Conservation (phyloP, 2,797 vertebrate species). For the Mastacembelus armatus region DNA sequence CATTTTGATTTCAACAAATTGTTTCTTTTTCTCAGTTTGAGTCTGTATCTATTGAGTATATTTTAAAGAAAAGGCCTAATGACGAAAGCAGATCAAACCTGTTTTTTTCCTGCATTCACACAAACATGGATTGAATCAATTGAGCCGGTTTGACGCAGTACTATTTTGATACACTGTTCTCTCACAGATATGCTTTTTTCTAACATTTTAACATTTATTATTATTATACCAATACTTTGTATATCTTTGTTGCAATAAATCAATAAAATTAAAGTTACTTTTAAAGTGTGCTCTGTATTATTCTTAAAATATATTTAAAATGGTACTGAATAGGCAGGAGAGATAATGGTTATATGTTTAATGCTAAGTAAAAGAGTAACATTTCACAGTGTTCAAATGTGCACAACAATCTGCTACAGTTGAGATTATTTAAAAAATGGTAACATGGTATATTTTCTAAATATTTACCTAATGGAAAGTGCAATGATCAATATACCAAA, state of each 20-base stretch:
- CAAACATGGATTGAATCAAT: slow-evolving; percentile 76
- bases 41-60: slow-evolving; percentile 85
- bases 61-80: slow-evolving; percentile 86
- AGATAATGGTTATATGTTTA: not conserved
- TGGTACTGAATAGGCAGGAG: not conserved
- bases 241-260: slow-evolving; percentile 98
- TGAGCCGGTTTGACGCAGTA: slow-evolving; percentile 84
- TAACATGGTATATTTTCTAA: not conserved
- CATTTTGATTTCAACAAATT: slow-evolving; percentile 61
- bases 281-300: slow-evolving; percentile 7
- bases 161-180: slow-evolving; percentile 93
- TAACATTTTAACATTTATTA: slow-evolving; percentile 94
- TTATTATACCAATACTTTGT: slow-evolving; percentile 97
- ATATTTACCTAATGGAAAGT: not conserved
- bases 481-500: not conserved
- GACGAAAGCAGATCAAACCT: slow-evolving; percentile 60
- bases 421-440: not conserved
- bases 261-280: slow-evolving; percentile 76
- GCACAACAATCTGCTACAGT: not conserved
- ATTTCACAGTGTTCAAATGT: not conserved
- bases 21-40: slow-evolving; percentile 55
- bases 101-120: slow-evolving; percentile 72
- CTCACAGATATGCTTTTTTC: slow-evolving; percentile 94
- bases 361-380: no score
- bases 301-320: not conserved